These are phyloP conservation scores for Hybos culiciformis DNA, from an alignment of 2,888 invertebrate genomes.

Conservation along the genomic window DNA sequence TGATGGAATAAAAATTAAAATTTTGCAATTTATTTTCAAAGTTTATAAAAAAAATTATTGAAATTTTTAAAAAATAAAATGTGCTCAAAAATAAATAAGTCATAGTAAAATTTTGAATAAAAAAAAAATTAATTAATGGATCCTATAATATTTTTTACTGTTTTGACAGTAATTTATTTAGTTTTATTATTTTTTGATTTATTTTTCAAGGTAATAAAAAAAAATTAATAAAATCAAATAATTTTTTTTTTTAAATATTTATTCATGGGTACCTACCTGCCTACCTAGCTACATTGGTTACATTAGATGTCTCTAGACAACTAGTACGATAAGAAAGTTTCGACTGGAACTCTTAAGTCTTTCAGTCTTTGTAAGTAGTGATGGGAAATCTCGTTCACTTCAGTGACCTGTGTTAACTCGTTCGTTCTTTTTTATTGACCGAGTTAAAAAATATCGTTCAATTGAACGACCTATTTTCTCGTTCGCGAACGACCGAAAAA, in stretches of 20 bases:
- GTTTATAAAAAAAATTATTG: neutral
- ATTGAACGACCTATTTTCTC: too few relatives aligned
- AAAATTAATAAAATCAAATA: slow-evolving; percentile 2
- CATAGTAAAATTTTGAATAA: neutral
- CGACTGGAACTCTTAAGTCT: too few relatives aligned
- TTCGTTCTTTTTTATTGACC: too few relatives aligned
- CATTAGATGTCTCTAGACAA: too few relatives aligned
- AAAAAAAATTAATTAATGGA: slow-evolving; percentile 41
- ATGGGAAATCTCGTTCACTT: too few relatives aligned
- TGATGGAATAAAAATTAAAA: neutral
- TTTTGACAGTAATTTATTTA: slow-evolving; percentile 49
- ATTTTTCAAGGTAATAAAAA: slow-evolving; percentile 57
- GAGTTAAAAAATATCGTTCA: too few relatives aligned
- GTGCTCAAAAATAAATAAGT: neutral
- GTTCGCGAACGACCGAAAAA: too few relatives aligned
- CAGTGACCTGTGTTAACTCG: too few relatives aligned
- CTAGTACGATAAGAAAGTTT: too few relatives aligned
- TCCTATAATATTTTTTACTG: slow-evolving; percentile 45
- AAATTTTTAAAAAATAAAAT: neutral
- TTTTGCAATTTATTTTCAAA: neutral
- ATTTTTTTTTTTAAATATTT: slow-evolving; percentile 1
- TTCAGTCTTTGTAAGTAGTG: too few relatives aligned
- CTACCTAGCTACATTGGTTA: too few relatives aligned
- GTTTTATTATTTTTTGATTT: slow-evolving; percentile 64
- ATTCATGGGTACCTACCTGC: too few relatives aligned